Conservation (phyloP, 2,797 vertebrate species). For the Gila robusta region DNA sequence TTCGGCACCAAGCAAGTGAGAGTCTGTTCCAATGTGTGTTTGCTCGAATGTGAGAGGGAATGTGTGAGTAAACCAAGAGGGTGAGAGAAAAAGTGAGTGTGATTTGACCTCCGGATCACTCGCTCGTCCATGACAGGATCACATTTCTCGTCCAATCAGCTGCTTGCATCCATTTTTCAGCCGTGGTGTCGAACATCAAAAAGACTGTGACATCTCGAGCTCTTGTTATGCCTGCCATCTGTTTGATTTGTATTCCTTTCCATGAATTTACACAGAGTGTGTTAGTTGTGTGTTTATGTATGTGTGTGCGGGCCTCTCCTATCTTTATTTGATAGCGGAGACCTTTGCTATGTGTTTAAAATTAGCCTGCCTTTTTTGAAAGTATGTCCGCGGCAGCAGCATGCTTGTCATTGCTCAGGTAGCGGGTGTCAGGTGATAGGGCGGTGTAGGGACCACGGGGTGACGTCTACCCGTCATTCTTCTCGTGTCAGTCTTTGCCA, state of each 20-base stretch:
- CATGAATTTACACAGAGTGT: slow-evolving; percentile 45
- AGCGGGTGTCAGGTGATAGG: slow-evolving; percentile 41
- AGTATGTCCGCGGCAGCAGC: slow-evolving; percentile 30
- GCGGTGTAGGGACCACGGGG: not conserved
- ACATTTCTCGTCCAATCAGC: slow-evolving; percentile 19
- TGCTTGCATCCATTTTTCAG: slow-evolving; percentile 36
- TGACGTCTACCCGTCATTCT: not conserved
- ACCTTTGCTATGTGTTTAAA: slow-evolving; percentile 50
- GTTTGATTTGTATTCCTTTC: slow-evolving; percentile 40
- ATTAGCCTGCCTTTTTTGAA: slow-evolving; percentile 47
- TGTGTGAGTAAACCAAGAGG: slow-evolving; percentile 45
- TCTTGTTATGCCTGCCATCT: slow-evolving; percentile 41
- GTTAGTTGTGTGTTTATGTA: slow-evolving; percentile 46
- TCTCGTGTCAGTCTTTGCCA: not conserved
- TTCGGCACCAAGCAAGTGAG: not conserved
- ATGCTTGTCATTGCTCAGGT: slow-evolving; percentile 46
- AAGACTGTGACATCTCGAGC: slow-evolving; percentile 30
- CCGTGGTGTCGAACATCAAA: slow-evolving; percentile 15
- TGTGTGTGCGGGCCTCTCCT: slow-evolving; percentile 33
- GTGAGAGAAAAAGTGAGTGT: slow-evolving; percentile 31
- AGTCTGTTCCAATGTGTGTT: slow-evolving; percentile 28
- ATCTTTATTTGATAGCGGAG: slow-evolving; percentile 51
- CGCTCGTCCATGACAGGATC: slow-evolving; percentile 19
- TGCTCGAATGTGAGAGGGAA: slow-evolving; percentile 21
- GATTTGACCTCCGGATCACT: slow-evolving; percentile 39